phyloP scores from a whole-genome alignment of 37 sponge, comb jelly and placozoan species.

The Halichondria panicea region DNA sequence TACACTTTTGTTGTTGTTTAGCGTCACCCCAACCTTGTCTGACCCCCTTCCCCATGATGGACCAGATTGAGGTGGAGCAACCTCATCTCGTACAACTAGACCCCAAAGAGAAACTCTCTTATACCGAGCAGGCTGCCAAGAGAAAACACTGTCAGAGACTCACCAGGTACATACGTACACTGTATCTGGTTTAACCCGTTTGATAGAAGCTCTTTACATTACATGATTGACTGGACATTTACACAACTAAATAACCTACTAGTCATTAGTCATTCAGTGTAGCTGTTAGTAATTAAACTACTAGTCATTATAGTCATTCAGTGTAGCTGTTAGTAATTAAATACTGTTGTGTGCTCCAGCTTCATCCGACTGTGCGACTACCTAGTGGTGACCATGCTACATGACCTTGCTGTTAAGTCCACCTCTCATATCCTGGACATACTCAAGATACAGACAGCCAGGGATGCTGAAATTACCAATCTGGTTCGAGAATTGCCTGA shows the following conservation, averaged over 20 bases:
- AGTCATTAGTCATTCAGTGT: not conserved
- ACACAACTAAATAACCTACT: not conserved
- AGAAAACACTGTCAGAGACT: slow-evolving; percentile 88
- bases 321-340: not conserved
- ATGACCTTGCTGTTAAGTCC: slow-evolving; percentile 72
- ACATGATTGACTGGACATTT: not conserved
- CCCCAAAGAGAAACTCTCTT: slow-evolving; percentile 81
- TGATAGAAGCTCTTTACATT: not conserved
- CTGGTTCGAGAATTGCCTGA: slow-evolving; percentile 49
- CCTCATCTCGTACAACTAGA: slow-evolving; percentile 44
- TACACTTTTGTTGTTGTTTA: too few relatives aligned
- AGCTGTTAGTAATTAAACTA: not conserved
- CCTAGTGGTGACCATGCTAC: slow-evolving; percentile 85
- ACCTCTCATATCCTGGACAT: slow-evolving; percentile 44
- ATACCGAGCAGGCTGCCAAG: slow-evolving; percentile 95
- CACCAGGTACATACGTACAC: slow-evolving; percentile 49
- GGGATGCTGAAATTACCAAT: slow-evolving; percentile 50
- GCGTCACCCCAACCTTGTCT: not conserved
- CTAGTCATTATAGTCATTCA: not conserved
- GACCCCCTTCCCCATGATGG: too few relatives aligned
- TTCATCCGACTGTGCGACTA: slow-evolving; percentile 91
- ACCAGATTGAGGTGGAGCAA: not conserved
- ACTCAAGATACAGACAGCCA: slow-evolving; percentile 43
- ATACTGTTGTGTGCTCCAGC: slow-evolving; percentile 6
- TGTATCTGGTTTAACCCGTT: too few relatives aligned